phyloP scores from a whole-genome alignment of 2,113 vertebrate genomes.

The Poeciliopsis turrubarensis region DNA sequence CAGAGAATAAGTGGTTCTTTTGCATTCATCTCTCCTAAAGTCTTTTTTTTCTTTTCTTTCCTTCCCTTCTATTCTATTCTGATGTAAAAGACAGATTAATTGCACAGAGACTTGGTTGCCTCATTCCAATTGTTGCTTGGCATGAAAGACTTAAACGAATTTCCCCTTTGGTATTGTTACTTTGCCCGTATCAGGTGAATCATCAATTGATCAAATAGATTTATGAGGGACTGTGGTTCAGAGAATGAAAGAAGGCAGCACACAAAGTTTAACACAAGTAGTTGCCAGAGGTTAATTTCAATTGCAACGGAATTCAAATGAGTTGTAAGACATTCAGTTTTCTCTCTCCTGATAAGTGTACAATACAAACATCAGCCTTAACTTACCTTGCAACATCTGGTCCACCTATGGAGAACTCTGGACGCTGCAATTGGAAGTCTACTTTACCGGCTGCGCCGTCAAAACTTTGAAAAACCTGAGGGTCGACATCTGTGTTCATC shows the following conservation, averaged over 20 bases:
- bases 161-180: slow-evolving; percentile 31
- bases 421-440: too few species aligned
- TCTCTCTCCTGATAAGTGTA: background rate
- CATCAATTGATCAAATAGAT: slow-evolving; percentile 55
- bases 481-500: too few species aligned
- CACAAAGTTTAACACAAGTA: slow-evolving; percentile 40
- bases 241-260: slow-evolving; percentile 21
- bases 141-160: slow-evolving; percentile 43
- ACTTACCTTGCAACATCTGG: too few species aligned
- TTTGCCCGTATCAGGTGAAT: slow-evolving; percentile 37
- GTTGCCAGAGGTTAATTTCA: slow-evolving; percentile 22
- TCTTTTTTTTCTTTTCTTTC: background rate
- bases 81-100: slow-evolving; percentile 45
- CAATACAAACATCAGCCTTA: too few species aligned
- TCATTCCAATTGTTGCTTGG: slow-evolving; percentile 41
- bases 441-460: too few species aligned
- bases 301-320: slow-evolving; percentile 39
- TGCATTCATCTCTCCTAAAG: slow-evolving; percentile 11
- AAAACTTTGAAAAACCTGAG: too few species aligned
- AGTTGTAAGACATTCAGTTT: slow-evolving; percentile 28
- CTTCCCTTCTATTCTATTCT: slow-evolving; percentile 15
- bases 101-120: slow-evolving; percentile 43
- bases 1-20: slow-evolving; percentile 12
- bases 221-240: slow-evolving; percentile 10
- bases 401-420: too few species aligned